phyloP scores from a whole-genome alignment of 2,113 vertebrate species.

The Choloepus hoffmanni region DNA sequence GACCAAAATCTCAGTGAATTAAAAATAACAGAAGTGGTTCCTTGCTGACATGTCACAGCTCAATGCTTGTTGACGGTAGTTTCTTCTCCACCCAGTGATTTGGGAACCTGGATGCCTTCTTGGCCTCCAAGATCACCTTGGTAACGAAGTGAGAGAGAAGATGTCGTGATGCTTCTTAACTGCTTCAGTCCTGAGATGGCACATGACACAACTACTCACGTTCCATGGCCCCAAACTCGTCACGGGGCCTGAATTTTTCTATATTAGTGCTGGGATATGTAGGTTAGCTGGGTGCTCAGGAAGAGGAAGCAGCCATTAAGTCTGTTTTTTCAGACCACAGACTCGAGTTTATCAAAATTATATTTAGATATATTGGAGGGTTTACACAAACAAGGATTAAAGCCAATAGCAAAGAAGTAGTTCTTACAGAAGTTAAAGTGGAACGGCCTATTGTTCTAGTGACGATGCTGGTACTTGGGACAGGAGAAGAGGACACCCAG shows the following conservation, averaged over 20 bases:
- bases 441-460: neutral
- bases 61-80: neutral
- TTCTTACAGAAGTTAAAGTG: neutral
- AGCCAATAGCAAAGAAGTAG: neutral
- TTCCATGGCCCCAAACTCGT: neutral
- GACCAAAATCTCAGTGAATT: neutral
- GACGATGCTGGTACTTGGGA: conserved; percentile 25
- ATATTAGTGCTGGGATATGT: neutral
- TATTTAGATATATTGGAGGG: neutral
- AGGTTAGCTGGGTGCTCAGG: neutral
- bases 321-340: neutral
- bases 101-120: neutral
- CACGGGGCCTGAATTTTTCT: neutral
- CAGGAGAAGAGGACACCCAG: conserved; percentile 11
- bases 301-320: neutral
- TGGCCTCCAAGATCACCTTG: neutral
- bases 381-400: neutral
- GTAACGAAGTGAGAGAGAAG: neutral
- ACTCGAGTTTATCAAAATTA: neutral
- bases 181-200: neutral
- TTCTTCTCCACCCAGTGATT: neutral
- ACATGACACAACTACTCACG: neutral
- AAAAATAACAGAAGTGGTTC: neutral
- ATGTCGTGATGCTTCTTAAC: neutral
- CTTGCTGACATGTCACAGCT: neutral